Conservation (phyloP, 2,113 vertebrate genomes). For the Sitta europaea region DNA sequence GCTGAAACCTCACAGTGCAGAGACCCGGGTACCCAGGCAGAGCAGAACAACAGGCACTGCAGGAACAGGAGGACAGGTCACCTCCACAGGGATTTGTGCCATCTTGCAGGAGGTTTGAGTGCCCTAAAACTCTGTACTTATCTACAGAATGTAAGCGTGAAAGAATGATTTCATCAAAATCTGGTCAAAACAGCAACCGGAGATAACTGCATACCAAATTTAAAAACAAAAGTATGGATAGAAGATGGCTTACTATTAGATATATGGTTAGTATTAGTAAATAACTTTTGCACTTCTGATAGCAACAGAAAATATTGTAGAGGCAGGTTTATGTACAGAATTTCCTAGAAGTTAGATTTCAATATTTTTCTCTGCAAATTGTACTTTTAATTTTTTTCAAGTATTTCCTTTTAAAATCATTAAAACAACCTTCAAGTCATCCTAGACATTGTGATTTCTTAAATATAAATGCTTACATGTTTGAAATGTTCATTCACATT, state of each 20-base stretch:
- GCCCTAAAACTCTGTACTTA: background rate
- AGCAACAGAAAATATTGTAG: background rate
- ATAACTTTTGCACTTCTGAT: background rate
- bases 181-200: background rate
- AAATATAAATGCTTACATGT: background rate
- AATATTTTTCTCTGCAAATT: background rate
- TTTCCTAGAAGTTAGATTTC: background rate
- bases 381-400: background rate
- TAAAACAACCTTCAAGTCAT: background rate
- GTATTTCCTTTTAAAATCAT: background rate
- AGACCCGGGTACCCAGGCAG: background rate
- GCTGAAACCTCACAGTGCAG: background rate
- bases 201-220: background rate
- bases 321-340: background rate
- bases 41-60: rapidly evolving
- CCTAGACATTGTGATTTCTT: background rate
- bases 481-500: background rate
- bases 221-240: background rate
- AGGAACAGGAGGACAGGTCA: background rate
- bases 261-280: background rate
- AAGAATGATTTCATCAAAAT: background rate
- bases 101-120: background rate
- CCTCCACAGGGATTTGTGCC: background rate
- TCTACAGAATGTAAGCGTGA: background rate
- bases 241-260: background rate